Evolutionary conservation across 2,113 vertebrate genomes (phyloP).

Genomic region (Nyctereutes procyonoides): DNA sequence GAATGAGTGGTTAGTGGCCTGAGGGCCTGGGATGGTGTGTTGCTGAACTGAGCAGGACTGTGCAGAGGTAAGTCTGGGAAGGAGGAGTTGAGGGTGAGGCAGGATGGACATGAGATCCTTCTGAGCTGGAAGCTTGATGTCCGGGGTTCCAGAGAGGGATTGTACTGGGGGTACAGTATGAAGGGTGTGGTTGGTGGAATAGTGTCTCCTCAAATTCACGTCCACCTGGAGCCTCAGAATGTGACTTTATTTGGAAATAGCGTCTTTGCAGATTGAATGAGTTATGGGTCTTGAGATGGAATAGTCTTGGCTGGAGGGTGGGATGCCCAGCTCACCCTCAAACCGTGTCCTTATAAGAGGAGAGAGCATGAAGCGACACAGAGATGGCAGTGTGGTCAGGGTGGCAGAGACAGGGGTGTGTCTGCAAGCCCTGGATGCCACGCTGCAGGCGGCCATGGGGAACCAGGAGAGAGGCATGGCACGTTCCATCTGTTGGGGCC

Average conservation of each 20-base stretch:
- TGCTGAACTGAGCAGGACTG: background rate
- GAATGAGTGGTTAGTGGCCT: background rate
- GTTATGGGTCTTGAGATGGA: background rate
- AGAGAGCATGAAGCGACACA: too few species aligned
- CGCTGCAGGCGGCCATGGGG: fast-evolving
- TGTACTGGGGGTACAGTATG: fast-evolving
- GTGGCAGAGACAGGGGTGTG: fast-evolving
- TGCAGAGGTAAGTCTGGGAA: fast-evolving
- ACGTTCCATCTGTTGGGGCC: fast-evolving
- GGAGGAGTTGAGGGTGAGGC: fast-evolving
- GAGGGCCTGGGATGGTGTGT: background rate
- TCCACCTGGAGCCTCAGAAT: background rate
- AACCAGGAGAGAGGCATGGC: background rate
- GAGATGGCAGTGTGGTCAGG: background rate
- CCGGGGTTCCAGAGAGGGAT: background rate
- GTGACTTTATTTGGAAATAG: background rate
- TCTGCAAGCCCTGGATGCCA: fast-evolving
- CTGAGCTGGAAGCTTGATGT: fast-evolving
- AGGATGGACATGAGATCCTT: background rate
- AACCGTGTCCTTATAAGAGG: too few species aligned
- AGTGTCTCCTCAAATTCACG: fast-evolving
- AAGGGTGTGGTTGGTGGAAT: fast-evolving
- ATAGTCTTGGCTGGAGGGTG: background rate
- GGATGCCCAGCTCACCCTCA: fast-evolving
- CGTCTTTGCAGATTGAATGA: background rate